These are phyloP conservation scores for Agrilus cyanescens DNA, from an alignment of 2,888 invertebrate genomes.

Conservation along the genomic window DNA sequence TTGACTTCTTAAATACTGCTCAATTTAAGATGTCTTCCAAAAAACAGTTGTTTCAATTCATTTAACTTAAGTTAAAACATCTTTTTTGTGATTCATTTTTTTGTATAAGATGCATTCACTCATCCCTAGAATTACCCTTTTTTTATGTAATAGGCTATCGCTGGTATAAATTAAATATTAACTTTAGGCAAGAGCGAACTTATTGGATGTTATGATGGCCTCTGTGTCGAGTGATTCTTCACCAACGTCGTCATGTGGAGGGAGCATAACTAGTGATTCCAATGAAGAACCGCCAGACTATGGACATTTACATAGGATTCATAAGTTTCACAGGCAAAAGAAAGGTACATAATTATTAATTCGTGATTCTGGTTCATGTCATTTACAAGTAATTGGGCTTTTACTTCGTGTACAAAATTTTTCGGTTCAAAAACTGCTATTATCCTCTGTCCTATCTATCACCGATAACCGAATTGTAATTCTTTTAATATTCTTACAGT, in stretches of 20 bases:
- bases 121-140: too few species aligned
- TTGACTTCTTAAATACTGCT: too few species aligned
- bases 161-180: background rate
- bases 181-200: slow-evolving; percentile 57
- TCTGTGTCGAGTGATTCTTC: slow-evolving; percentile 54
- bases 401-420: background rate
- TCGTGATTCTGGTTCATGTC: slow-evolving; percentile 6
- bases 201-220: slow-evolving; percentile 61
- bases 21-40: too few species aligned
- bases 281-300: slow-evolving; percentile 51
- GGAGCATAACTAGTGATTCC: slow-evolving; percentile 48
- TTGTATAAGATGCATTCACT: too few species aligned
- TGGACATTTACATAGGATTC: slow-evolving; percentile 54
- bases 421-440: background rate
- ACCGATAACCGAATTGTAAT: too few species aligned
- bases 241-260: slow-evolving; percentile 53
- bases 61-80: too few species aligned
- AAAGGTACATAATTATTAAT: slow-evolving; percentile 44
- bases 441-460: too few species aligned
- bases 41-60: too few species aligned
- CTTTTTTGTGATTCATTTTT: too few species aligned
- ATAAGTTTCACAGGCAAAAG: slow-evolving; percentile 62
- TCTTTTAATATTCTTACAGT: too few species aligned
- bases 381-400: slow-evolving; percentile 9
- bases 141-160: too few species aligned